These are phyloP conservation scores for Oryctolagus cuniculus DNA, from an alignment of 2,113 vertebrate species.

Conservation along the genomic window mOryCun1.1 NC_091433.1:58787001-58787500, in stretches of 20 bases:
- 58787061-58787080: background rate
- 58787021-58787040: background rate
- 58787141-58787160: slow-evolving; percentile 4
- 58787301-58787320: background rate
- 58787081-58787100: slow-evolving; percentile 9
- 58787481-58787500: background rate
- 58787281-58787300: accelerated
- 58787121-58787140: slow-evolving; percentile 52
- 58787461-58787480: background rate
- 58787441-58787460: background rate
- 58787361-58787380: background rate
- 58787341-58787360: background rate
- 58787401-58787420: background rate
- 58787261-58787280: background rate
- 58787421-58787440: background rate
- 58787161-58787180: slow-evolving; percentile 27
- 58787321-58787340: background rate
- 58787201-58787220: background rate
- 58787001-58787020: background rate
- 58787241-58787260: background rate
- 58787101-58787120: background rate
- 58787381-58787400: background rate
- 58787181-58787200: background rate
- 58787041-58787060: background rate
- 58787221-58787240: background rate